Base-by-base conservation (phyloP, 2,797 vertebrate species). In the Hippopotamyrus pictus region DNA sequence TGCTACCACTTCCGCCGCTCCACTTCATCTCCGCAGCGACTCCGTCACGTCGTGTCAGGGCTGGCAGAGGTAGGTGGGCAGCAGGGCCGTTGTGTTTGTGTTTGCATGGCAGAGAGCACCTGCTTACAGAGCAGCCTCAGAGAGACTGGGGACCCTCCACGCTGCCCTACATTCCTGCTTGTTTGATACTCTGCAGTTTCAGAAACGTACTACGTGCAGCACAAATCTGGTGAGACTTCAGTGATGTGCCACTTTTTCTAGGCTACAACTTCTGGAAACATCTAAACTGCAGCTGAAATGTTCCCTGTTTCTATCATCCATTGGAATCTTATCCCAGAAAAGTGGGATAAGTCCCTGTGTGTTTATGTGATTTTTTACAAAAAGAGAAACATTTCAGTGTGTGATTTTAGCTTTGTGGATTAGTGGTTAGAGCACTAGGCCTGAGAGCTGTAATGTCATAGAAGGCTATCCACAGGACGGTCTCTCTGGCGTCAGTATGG, bases 1-100 rank as follows among this genome's bases (percentile, higher is more conserved):
- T 54, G 12, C 85, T 14, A 17, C 50, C n/a, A 17, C 41, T 33
- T n/a, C 82, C 44, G 25, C 46, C 25, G 50, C 83, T 92, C 94
- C 92, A 83, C 91, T 93, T 17, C 37, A 76, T 76, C 73, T 93
- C 90, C 51, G 76, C 84, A 87, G 82, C 88, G 7, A 86, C 44
- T 82, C 22, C 37, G 0, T 41, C 25, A 62, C 76, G 62, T 25
- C 57, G 51, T 88, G 29, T 73, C 44, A 22, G 54, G 25, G 82
- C 59, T 8, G 46, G 51, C n/a, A 65, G 79, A 85, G 82, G 88
- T 89, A 89, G 44, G 41, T 62, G 25, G 14, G 37, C 17, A 76
- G 41, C 33, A 48, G 33, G 14, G 87, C 25, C 14, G 53, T 59
- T 11, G 57, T 88, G 65, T 88, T 22, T 88, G 46, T 73, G 41